Base-by-base conservation (phyloP, 2,888 invertebrate species). In the Nomada flava region DNA sequence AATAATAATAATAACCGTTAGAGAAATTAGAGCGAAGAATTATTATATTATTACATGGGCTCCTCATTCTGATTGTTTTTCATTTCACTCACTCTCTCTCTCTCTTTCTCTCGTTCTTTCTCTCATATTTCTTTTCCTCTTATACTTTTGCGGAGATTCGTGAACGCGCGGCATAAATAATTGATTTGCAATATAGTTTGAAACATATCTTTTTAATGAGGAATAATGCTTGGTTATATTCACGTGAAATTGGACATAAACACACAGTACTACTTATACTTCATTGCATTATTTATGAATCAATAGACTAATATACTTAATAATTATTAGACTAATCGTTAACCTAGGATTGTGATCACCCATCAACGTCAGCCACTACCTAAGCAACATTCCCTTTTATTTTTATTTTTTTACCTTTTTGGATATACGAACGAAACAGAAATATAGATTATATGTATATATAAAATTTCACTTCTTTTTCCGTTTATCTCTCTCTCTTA, bases 331-430 rank as follows among this genome's bases (percentile, higher is more conserved):
- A 93, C 93, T 93, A 93, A 93, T 92, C 87, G 91, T 93, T 91
- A 93, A 93, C 92, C 93, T 93, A 93, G 90, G 92, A 93, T 93
- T 92, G 93, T 93, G 92, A 93, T 93, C 93, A 93, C 92, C 92
- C 92, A 93, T 92, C 92, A 93, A 92, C 91, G 92, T 93, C 93
- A 93, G 92, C 93, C 93, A 91, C 92, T 89, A 90, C 89, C 91
- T 91, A 91, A 91, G 89, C 88, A 91, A 91, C 90, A 89, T 86
- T 90, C 90, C 89, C 81, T 84, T 86, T 88, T 82, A 11, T 47
- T 47, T 80, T 82, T 82, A 84, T 63, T 78, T 59, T 78, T 79
- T 79, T 79, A 23, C 5, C 47, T 80, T 70, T 81, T 85, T 84
- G 78, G 75, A 90, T 84, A 85, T 65, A 86, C 81, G 87, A 90